Evolutionary conservation across 2,888 invertebrate species (phyloP).

Genomic region (Drosophila testacea): DNA sequence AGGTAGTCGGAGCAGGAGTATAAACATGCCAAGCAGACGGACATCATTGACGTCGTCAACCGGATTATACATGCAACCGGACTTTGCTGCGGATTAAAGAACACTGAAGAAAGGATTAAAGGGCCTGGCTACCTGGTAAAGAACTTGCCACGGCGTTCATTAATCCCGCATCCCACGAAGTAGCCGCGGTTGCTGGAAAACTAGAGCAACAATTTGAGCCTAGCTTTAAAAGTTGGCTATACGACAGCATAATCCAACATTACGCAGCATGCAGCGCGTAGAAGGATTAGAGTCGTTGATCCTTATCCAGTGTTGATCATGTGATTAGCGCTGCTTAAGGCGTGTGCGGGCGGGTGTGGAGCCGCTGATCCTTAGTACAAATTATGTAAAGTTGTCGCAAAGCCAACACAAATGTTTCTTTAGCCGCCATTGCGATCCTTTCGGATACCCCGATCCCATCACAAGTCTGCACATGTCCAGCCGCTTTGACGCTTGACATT

Average conservation of each 20-base stretch:
- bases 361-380: conserved; percentile 53
- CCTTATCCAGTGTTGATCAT: conserved; percentile 68
- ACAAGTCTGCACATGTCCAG: conserved; percentile 45
- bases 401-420: conserved; percentile 59
- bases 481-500: conserved; percentile 71
- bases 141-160: conserved; percentile 49
- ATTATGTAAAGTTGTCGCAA: conserved; percentile 73
- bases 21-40: conserved; percentile 22
- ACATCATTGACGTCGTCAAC: conserved; percentile 64
- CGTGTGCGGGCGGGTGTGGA: conserved; percentile 64
- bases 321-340: conserved; percentile 70
- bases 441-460: background rate
- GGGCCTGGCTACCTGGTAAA: conserved; percentile 57
- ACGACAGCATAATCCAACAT: conserved; percentile 72
- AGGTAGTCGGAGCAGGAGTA: conserved; percentile 28
- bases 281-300: conserved; percentile 62
- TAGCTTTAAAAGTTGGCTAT: conserved; percentile 52
- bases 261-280: conserved; percentile 56
- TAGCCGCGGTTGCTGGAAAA: conserved; percentile 45
- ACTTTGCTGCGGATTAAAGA: conserved; percentile 63
- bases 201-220: conserved; percentile 49
- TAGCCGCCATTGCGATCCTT: conserved; percentile 25
- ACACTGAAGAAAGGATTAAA: conserved; percentile 75
- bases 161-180: conserved; percentile 39
- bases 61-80: conserved; percentile 77